phyloP scores from a whole-genome alignment of 2,888 invertebrate genomes.

The Eurytoma adleriae region DNA sequence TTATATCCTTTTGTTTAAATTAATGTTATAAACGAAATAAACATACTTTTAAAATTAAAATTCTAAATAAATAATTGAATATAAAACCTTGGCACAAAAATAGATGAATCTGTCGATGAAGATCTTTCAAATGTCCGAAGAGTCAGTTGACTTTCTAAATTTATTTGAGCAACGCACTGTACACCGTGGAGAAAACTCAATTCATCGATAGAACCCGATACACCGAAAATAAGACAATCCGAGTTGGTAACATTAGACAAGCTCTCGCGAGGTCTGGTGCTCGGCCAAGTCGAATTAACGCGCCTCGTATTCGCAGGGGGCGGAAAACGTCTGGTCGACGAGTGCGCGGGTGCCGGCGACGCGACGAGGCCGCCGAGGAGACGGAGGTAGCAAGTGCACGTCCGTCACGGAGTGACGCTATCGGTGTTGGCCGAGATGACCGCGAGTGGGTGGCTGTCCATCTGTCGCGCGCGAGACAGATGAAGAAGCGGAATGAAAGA shows the following conservation, averaged over 20 bases:
- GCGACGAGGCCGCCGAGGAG: neutral
- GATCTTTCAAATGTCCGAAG: too few relatives aligned
- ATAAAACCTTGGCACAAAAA: too few relatives aligned
- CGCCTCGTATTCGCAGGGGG: neutral
- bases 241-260: neutral
- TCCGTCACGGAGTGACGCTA: slow-evolving; percentile 7
- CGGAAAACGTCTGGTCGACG: neutral
- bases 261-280: neutral
- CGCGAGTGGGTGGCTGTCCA: slow-evolving; percentile 9
- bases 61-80: too few relatives aligned
- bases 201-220: neutral
- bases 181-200: neutral
- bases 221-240: neutral
- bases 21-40: too few relatives aligned
- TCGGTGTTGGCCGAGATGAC: neutral
- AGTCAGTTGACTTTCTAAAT: too few relatives aligned
- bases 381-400: neutral
- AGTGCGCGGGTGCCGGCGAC: neutral
- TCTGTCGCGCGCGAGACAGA: neutral
- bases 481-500: neutral
- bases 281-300: slow-evolving; percentile 10
- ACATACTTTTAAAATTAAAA: too few relatives aligned
- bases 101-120: too few relatives aligned
- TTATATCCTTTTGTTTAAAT: too few relatives aligned
- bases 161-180: too few relatives aligned